Conservation (phyloP, 2,797 vertebrate species). For the Muscicapa striata region DNA sequence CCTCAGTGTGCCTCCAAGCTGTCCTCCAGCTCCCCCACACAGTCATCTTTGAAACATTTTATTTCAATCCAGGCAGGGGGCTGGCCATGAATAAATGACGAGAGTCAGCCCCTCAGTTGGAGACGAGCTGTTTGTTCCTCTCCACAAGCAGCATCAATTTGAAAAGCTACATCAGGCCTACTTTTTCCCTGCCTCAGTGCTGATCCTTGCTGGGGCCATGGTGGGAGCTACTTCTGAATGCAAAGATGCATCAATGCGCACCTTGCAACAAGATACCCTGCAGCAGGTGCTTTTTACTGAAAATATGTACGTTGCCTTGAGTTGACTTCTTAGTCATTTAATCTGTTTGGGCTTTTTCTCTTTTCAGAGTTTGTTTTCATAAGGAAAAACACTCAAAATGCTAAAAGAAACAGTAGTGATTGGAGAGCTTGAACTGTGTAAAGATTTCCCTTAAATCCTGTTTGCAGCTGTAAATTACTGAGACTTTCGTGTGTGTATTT, state of each 20-base stretch:
- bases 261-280: slow-evolving; percentile 6
- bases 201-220: not conserved
- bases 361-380: not conserved
- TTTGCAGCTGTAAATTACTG: not conserved
- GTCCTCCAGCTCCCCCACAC: slow-evolving; percentile 59
- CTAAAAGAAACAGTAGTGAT: not conserved
- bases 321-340: slow-evolving; percentile 15
- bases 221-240: slow-evolving; percentile 46
- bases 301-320: slow-evolving; percentile 34
- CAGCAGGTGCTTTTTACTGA: slow-evolving; percentile 35
- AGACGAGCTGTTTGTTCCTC: slow-evolving; percentile 65
- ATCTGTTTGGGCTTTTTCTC: not conserved
- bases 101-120: slow-evolving; percentile 69
- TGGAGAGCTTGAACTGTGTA: not conserved
- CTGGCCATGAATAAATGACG: slow-evolving; percentile 71
- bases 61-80: slow-evolving; percentile 69
- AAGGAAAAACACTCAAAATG: not conserved
- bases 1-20: slow-evolving; percentile 65
- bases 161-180: slow-evolving; percentile 57
- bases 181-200: slow-evolving; percentile 25
- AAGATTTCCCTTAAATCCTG: not conserved
- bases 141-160: slow-evolving; percentile 65
- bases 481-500: not conserved
- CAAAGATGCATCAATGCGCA: slow-evolving; percentile 21
- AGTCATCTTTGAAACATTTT: slow-evolving; percentile 66